These are phyloP conservation scores for Prunella himalayana DNA, from an alignment of 2,113 vertebrate genomes.

Conservation along the genomic window DNA sequence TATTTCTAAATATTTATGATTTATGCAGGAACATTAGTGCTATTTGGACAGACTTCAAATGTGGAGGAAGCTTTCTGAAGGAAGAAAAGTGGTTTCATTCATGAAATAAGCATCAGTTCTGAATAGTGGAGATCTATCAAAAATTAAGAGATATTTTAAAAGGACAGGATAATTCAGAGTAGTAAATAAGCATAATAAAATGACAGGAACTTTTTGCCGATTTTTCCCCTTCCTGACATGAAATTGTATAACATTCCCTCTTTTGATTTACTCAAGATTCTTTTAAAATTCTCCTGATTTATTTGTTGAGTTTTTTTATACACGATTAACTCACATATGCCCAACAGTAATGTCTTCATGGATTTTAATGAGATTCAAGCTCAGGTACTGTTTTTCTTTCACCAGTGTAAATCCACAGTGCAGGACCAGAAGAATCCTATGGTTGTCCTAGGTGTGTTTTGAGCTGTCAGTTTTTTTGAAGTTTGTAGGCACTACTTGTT, in stretches of 20 bases:
- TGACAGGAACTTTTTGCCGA: not conserved
- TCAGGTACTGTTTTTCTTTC: not conserved
- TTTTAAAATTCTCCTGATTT: not conserved
- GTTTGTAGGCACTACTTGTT: not conserved
- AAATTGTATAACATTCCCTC: not conserved
- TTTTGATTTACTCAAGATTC: not conserved
- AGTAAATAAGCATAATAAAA: not conserved
- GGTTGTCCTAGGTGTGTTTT: not conserved
- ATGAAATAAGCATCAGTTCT: not conserved
- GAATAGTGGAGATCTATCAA: not conserved
- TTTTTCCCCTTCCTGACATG: not conserved
- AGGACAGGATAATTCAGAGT: not conserved
- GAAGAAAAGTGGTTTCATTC: not conserved
- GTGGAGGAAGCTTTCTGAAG: slow-evolving; percentile 10
- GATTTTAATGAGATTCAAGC: not conserved
- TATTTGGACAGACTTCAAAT: not conserved
- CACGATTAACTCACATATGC: not conserved
- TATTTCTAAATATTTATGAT: slow-evolving; percentile 8
- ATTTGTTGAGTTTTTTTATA: not conserved
- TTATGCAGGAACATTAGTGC: not conserved
- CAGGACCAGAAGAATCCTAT: not conserved
- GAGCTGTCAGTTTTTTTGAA: not conserved
- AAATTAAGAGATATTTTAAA: not conserved
- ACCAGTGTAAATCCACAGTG: not conserved
- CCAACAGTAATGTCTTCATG: not conserved